These are phyloP conservation scores for Papilio glaucus DNA, from an alignment of 1,140 invertebrate genomes.

Conservation along the genomic window DNA sequence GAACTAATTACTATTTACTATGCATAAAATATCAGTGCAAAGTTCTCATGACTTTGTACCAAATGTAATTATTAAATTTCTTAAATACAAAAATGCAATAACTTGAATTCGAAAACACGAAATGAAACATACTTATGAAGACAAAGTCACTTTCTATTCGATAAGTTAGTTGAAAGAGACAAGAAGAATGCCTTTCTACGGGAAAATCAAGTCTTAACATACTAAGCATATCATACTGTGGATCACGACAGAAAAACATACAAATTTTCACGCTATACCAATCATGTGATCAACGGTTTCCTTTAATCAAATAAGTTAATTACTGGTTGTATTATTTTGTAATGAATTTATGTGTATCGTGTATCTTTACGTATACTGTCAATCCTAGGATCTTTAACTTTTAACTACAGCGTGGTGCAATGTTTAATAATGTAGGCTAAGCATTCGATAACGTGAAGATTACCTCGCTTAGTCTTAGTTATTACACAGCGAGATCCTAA, in stretches of 20 bases:
- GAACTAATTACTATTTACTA: background rate
- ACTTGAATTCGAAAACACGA: slow-evolving; percentile 2
- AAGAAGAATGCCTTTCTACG: no score
- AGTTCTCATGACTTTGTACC: background rate
- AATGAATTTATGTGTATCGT: no score
- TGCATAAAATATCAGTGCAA: background rate
- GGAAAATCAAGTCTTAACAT: no score
- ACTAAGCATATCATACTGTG: no score
- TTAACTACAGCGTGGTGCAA: background rate
- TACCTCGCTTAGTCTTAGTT: slow-evolving; percentile 19
- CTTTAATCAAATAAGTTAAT: no score
- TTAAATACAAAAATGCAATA: background rate
- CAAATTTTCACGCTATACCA: no score
- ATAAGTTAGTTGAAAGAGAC: no score
- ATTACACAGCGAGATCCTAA: slow-evolving; percentile 7
- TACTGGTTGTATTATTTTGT: background rate
- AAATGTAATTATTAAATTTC: background rate
- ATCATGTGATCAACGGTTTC: no score
- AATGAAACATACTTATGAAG: slow-evolving; percentile 7
- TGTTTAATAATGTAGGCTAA: slow-evolving; percentile 17
- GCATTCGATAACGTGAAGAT: slow-evolving; percentile 12
- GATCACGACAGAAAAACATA: no score
- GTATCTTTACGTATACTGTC: background rate
- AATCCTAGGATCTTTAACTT: background rate
- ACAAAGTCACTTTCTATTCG: no score